Evolutionary conservation across 2,113 vertebrate genomes (phyloP), one percentile per base, ranked within the genome.

Genomic region (Phylloscopus whistleri): DNA sequence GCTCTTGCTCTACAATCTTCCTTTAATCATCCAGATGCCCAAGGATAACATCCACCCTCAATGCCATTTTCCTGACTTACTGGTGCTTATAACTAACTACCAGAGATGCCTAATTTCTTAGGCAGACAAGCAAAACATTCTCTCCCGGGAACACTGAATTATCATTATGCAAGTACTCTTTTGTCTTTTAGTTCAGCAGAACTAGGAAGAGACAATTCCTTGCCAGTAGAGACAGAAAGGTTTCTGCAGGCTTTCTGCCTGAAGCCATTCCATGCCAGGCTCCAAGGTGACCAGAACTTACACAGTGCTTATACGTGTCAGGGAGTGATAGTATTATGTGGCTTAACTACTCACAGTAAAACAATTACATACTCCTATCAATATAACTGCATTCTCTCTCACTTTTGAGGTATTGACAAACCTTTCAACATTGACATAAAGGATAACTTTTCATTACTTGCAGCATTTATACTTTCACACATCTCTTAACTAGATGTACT

Each of bases 281-380:
- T 74, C 68, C 56, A 74, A 37, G 28, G 41, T 7, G 17, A 58
- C 28, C 43, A 77, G 44, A 79, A 41, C 6, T 17, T 23, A 55
- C 41, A 33, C 4, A 58, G 28, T n/a, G n/a, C 31, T 46, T 30
- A 16, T 1, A 31, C 0, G 0, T 6, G 5, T 43, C 37, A 83
- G 8, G 10, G 11, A 55, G 13, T 4, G n/a, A 62, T 13, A 37
- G 9, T 26, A 31, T 16, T 2, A 27, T 0, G 7, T 27, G 22
- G 23, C 19, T 58, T 70, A 60, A 68, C 55, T 12, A 67, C 6
- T 33, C 44, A 31, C 5, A 28, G 13, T 21, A 31, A 82, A 46
- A 44, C 37, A 62, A 21, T 4, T 19, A 49, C 17, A 13, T 23
- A 17, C 52, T 49, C 33, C 43, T 63, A 43, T 19, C 56, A n/a